Percentiles rank a stretch among this genome's conserved stretches.
Conservation (phyloP, 1,140 invertebrate species). For the Papilio aristodemus region DNA sequence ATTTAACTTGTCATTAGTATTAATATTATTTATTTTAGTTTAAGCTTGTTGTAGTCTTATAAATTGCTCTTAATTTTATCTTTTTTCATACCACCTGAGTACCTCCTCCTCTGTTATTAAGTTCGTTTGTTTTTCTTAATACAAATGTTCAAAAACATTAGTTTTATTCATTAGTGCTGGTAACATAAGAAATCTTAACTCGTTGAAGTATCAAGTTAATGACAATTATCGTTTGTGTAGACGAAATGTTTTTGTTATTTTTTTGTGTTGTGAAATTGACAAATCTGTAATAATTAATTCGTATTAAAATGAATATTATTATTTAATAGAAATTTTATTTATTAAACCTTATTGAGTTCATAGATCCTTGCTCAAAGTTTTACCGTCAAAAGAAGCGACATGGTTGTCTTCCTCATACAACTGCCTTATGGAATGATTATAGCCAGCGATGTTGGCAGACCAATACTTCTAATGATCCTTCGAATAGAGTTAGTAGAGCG, state of each 20-base stretch:
- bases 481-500: too few species aligned
- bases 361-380: not conserved
- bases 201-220: not conserved
- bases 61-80: conserved; percentile 65
- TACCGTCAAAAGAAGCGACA: too few species aligned
- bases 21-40: conserved; percentile 78
- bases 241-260: not conserved
- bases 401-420: too few species aligned
- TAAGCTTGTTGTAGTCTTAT: conserved; percentile 65
- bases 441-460: too few species aligned
- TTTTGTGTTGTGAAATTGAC: conserved; percentile 7
- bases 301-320: conserved; percentile 24
- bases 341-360: not conserved
- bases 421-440: too few species aligned
- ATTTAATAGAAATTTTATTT: not conserved
- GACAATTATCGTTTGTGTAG: not conserved
- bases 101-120: conserved; percentile 70
- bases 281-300: conserved; percentile 30
- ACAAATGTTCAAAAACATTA: not conserved
- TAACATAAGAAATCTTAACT: not conserved
- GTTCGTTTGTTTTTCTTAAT: conserved; percentile 38
- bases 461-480: too few species aligned
- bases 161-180: not conserved
- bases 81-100: conserved; percentile 77
- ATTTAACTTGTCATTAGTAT: conserved; percentile 79